Base-by-base conservation (phyloP, 2,797 vertebrate genomes). In the Ceryle rudis region DNA sequence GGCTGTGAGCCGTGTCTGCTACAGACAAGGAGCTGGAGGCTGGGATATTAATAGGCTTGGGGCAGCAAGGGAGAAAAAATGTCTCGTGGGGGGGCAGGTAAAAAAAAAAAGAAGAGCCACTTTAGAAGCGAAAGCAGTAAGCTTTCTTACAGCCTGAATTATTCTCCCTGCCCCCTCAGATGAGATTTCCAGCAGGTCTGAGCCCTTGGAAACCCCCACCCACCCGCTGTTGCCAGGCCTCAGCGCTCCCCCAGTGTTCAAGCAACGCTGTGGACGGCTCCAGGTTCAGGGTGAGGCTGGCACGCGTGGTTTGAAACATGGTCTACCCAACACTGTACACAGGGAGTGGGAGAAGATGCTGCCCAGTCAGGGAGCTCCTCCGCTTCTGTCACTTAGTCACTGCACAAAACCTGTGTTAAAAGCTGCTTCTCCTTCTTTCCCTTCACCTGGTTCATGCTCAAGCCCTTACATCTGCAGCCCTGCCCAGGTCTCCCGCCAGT, bases 21-120 rank as follows among this genome's bases (percentile, higher is more conserved):
- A 5, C 85, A 60, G 47, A 89, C 82, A 55, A 75, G 91, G 86
- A 91, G 86, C 74, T 73, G 81, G 16, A 72, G 81, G 54, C 88
- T 77, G 28, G 5, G 67, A 21, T 74, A 93, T 78, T 93, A 90
- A 96, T 65, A 47, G 81, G 81, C 41, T 81, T n/a, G 73, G 93
- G 87, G 91, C 85, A 95, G 95, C 83, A 61, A 47, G 66, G 80
- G 81, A 91, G 57, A 75, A 92, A 94, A 95, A 80, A 7, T 8
- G 3, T 49, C 82, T 84, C 82, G 58, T 29, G 73, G 25, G 49
- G 54, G 66, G 37, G 15, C 22, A 9, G n/a, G n/a, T 7, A 22
- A 16, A 28, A 15, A 49, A 19, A 12, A 20, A 13, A 20, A 41
- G 28, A 29, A 47, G 42, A 92, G 71, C 37, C 81, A 78, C 81